These are phyloP conservation scores for Falco novaeseelandiae DNA, from an alignment of 2,797 vertebrate genomes.

Conservation along the genomic window DNA sequence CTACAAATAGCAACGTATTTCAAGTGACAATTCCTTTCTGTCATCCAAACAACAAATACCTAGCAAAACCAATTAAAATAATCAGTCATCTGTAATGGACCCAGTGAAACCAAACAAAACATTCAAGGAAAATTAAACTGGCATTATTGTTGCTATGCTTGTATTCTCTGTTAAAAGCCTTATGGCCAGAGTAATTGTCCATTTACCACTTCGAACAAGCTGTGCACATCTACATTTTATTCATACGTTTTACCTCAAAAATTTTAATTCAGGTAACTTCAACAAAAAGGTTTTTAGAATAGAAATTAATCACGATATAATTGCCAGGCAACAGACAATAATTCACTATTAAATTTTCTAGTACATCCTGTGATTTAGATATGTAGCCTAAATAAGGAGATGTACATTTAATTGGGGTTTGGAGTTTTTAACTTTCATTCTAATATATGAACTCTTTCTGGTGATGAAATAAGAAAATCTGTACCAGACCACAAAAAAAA, in stretches of 20 bases:
- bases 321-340: background rate
- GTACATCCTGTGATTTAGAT: background rate
- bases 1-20: background rate
- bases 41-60: background rate
- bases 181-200: background rate
- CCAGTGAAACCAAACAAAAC: background rate
- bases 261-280: background rate
- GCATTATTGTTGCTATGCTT: background rate
- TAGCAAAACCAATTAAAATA: background rate
- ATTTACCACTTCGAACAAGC: background rate
- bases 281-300: background rate
- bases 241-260: background rate
- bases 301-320: background rate
- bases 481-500: background rate
- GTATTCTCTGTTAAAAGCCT: background rate
- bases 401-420: background rate
- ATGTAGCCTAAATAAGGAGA: background rate
- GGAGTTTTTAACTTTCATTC: background rate
- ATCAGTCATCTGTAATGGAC: background rate
- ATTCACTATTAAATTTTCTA: background rate
- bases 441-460: background rate
- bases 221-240: background rate
- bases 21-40: background rate
- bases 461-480: background rate
- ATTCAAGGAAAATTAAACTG: background rate